Percentiles rank a stretch among this genome's conserved stretches.
Conservation (phyloP, 2,888 invertebrate genomes). For the Chouioia cunea region DNA sequence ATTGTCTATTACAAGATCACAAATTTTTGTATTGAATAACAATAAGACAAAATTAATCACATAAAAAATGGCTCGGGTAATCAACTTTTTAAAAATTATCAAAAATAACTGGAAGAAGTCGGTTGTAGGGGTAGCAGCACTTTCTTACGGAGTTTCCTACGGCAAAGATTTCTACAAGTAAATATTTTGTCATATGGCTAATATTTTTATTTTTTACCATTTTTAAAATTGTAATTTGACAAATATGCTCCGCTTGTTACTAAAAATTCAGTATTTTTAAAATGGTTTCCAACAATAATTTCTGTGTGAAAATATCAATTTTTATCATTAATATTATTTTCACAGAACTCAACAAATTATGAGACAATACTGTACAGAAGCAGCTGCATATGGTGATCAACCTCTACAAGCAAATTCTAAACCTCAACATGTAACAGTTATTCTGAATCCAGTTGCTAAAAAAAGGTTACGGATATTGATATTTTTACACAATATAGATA, state of each 20-base stretch:
- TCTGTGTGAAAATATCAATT: not conserved
- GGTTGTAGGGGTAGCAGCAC: slow-evolving; percentile 75
- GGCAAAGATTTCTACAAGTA: slow-evolving; percentile 82
- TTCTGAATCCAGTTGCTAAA: slow-evolving; percentile 92
- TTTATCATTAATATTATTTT: slow-evolving; percentile 33
- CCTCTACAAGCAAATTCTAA: slow-evolving; percentile 72
- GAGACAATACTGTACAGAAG: slow-evolving; percentile 84
- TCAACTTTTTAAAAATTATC: slow-evolving; percentile 77
- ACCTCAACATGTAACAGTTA: slow-evolving; percentile 84
- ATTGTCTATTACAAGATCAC: too few relatives aligned
- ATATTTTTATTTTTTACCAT: slow-evolving; percentile 7
- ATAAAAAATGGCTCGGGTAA: slow-evolving; percentile 59
- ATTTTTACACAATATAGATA: slow-evolving; percentile 6
- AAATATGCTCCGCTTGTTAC: not conserved
- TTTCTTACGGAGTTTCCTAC: slow-evolving; percentile 80
- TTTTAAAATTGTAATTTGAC: not conserved
- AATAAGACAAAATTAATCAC: too few relatives aligned
- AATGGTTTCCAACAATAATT: slow-evolving; percentile 11
- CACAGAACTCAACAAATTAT: slow-evolving; percentile 82
- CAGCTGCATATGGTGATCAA: slow-evolving; percentile 78
- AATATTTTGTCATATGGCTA: slow-evolving; percentile 56
- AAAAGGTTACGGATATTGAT: slow-evolving; percentile 71
- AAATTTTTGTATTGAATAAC: too few relatives aligned
- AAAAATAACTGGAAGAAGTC: slow-evolving; percentile 94
- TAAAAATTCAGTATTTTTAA: slow-evolving; percentile 34